Base-by-base conservation (phyloP, 2,888 invertebrate genomes). In the Nephrotoma appendiculata region DNA sequence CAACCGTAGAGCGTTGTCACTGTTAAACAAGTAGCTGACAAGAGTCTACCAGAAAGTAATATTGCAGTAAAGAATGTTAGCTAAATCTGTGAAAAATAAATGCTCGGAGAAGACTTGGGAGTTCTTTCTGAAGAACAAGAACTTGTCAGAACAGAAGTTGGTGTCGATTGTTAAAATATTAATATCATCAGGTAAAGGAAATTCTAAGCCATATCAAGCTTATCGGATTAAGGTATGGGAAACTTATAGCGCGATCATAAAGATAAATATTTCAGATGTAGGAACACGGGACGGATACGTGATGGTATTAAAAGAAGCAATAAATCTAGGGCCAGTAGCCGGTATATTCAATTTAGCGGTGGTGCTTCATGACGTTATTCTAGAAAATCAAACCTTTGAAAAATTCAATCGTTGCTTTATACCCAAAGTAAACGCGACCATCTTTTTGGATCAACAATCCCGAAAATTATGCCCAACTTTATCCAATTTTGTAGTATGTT, bases 291-390 rank as follows among this genome's bases (percentile, higher is more conserved):
- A 93, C 5, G 97, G 97, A 0, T 96, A 97, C 87, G 93, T 93
- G 86, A 90, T 92, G 15, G 93, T 98, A 88, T 90, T 98, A 0
- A 92, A 93, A 86, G 93, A 94, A 89, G 95, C 96, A 0, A 91
- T 91, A 45, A 88, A 92, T 0, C 90, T 96, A 88, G 96, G 95
- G 0, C 94, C 94, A 2, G 94, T 98, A 12, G 95, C 95, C 41
- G 98, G 95, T 31, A 95, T 98, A 86, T 98, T 98, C 92, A 98
- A 98, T 91, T 92, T 98, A 88, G 98, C 98, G 4, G 97, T 97
- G 89, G 94, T 95, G 1, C 91, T 98, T 7, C 93, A 93, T 88
- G 97, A 98, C 89, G 94, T 94, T 0, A 91, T 96, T 84, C 94
- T 97, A 90, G 94, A 95, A 89, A 97, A 97, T 90, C 96, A 96